A percentile compares a stretch with the other conserved stretches of the same genome.
These are phyloP conservation scores for Ectropis grisescens DNA, from an alignment of 1,140 invertebrate genomes.

Conservation along the genomic window DNA sequence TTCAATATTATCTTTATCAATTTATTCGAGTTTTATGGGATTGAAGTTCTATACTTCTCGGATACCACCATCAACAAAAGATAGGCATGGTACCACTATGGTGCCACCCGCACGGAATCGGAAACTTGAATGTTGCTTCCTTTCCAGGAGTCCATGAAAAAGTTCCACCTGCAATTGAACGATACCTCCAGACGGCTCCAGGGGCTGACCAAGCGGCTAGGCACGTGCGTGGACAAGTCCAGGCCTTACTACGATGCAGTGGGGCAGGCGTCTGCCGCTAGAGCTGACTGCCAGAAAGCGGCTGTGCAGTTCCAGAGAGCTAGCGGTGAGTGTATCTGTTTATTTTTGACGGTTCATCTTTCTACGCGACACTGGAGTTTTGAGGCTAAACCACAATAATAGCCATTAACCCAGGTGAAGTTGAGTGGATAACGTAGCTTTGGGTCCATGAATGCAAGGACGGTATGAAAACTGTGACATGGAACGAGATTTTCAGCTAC, in stretches of 20 bases:
- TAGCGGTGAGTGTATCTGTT: conserved; percentile 83
- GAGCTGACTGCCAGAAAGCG: conserved; percentile 88
- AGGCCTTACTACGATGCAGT: conserved; percentile 89
- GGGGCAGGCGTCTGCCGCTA: conserved; percentile 74
- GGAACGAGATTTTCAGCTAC: not conserved
- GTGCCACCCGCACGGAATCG: no score
- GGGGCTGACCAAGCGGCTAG: conserved; percentile 80
- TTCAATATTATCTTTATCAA: no score
- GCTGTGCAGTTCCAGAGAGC: conserved; percentile 93
- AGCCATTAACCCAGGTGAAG: no score
- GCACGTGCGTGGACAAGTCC: conserved; percentile 85
- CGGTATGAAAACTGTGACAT: no score
- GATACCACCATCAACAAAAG: no score
- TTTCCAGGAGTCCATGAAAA: conserved; percentile 83
- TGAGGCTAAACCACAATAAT: no score
- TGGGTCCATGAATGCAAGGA: no score
- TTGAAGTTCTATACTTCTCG: no score
- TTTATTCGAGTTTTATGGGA: no score
- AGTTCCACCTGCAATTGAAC: conserved; percentile 82
- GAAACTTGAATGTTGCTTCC: no score
- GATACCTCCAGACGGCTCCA: conserved; percentile 85
- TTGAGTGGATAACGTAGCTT: no score
- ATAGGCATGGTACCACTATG: no score
- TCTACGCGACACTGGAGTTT: not conserved
- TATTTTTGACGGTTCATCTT: not conserved